These are phyloP conservation scores for Hippocampus kuda DNA, from an alignment of 2,797 vertebrate species.

Conservation along the genomic window DNA sequence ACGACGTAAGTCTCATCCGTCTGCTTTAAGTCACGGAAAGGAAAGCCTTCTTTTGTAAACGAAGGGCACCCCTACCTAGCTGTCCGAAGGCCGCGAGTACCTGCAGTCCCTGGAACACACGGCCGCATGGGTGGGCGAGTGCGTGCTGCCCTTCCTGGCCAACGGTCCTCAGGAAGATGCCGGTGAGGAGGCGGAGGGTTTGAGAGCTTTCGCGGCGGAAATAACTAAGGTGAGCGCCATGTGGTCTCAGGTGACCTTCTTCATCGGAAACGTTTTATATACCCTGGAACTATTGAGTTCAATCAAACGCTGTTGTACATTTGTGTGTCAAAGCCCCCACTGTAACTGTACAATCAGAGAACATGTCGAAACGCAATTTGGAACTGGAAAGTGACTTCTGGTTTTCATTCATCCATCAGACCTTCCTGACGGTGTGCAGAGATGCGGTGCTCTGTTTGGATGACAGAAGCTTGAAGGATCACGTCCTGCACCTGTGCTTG, in stretches of 20 bases:
- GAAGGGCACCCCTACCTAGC: conserved; percentile 47
- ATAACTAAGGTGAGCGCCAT: conserved; percentile 73
- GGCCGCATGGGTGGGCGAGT: conserved; percentile 73
- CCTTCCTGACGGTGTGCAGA: conserved; percentile 72
- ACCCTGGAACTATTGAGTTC: too few species aligned
- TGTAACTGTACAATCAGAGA: too few species aligned
- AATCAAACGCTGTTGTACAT: too few species aligned
- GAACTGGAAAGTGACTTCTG: neutral
- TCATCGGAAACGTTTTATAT: neutral
- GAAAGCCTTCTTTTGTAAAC: neutral
- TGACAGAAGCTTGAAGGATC: conserved; percentile 66
- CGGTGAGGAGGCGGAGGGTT: conserved; percentile 35
- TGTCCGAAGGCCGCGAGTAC: conserved; percentile 69
- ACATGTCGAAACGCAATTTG: neutral
- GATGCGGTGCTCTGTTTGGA: conserved; percentile 79
- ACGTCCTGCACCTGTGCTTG: conserved; percentile 71
- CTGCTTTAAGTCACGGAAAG: neutral
- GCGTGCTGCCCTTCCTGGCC: conserved; percentile 66
- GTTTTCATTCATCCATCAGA: conserved; percentile 49
- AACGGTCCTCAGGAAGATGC: conserved; percentile 39
- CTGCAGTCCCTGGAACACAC: conserved; percentile 69
- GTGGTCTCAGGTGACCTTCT: neutral
- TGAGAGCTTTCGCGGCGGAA: conserved; percentile 56
- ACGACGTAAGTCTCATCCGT: conserved; percentile 58
- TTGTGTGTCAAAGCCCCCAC: too few species aligned